Percentiles rank a stretch among this genome's conserved stretches.
Evolutionary conservation across 2,797 vertebrate genomes (phyloP).

Genomic region (Phalanger gymnotis): DNA sequence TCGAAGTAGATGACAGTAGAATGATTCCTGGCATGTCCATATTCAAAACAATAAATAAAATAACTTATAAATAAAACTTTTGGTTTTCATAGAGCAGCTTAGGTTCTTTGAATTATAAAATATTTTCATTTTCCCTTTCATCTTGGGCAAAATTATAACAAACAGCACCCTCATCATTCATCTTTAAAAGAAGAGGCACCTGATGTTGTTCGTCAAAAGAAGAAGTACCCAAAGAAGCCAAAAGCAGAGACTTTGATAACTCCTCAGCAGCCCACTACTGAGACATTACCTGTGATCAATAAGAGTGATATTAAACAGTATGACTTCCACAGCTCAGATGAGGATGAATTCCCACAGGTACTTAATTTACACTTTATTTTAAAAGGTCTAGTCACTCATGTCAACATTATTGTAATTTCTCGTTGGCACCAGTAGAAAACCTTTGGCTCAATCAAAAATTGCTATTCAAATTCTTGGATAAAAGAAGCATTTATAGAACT

Average conservation of each 20-base stretch:
- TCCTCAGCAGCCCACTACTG: constrained; percentile 86
- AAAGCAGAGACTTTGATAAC: constrained; percentile 86
- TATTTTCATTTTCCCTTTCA: constrained; percentile 68
- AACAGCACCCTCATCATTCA: constrained; percentile 88
- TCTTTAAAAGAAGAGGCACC: constrained; percentile 90
- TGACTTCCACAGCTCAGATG: constrained; percentile 96
- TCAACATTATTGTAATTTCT: background rate
- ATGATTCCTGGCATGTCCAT: constrained; percentile 52
- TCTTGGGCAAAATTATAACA: constrained; percentile 73
- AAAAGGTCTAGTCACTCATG: constrained; percentile 45
- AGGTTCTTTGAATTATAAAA: constrained; percentile 77
- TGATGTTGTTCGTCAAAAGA: constrained; percentile 90
- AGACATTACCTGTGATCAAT: constrained; percentile 88
- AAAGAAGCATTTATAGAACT: background rate
- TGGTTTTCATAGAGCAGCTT: constrained; percentile 71
- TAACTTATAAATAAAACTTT: constrained; percentile 69
- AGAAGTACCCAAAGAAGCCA: constrained; percentile 91
- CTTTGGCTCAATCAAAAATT: background rate
- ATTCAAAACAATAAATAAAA: constrained; percentile 70
- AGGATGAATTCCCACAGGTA: constrained; percentile 93
- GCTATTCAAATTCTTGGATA: background rate
- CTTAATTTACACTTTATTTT: constrained; percentile 75
- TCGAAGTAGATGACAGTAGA: constrained; percentile 53
- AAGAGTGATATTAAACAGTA: constrained; percentile 95
- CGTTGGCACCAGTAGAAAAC: background rate